Evolutionary conservation across 1,140 invertebrate species (phyloP).

Genomic region (Ruditapes philippinarum): DNA sequence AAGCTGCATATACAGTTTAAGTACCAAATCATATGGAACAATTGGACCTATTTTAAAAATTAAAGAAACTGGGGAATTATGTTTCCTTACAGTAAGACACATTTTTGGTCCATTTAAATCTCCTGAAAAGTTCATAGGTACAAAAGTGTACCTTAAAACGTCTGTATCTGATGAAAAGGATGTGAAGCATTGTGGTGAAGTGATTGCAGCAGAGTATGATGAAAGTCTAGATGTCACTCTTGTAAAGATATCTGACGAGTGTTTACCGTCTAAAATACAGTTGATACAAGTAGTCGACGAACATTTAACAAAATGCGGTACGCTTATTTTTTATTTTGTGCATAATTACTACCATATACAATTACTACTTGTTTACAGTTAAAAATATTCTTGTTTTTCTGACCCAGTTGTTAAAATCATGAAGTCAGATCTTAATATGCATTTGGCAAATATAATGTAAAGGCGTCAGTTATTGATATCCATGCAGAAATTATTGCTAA

Average conservation of each 20-base stretch:
- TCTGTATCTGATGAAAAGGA: background rate
- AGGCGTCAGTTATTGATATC: too few relatives aligned
- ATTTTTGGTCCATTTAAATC: background rate
- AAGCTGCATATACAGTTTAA: background rate
- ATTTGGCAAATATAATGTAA: too few relatives aligned
- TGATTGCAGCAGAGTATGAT: background rate
- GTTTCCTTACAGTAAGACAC: background rate
- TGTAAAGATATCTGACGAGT: background rate
- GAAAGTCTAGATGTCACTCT: constrained; percentile 9
- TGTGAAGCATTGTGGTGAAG: background rate
- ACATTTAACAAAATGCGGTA: background rate
- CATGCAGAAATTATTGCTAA: too few relatives aligned
- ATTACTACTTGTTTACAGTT: too few relatives aligned
- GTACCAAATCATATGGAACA: background rate
- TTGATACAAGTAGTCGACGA: background rate
- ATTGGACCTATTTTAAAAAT: background rate
- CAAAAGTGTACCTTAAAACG: background rate
- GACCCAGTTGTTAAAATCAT: too few relatives aligned
- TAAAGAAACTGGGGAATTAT: background rate
- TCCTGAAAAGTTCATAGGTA: background rate
- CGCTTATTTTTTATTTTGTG: too few relatives aligned
- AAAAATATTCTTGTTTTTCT: too few relatives aligned
- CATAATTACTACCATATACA: too few relatives aligned
- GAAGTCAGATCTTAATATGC: too few relatives aligned
- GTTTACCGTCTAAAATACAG: background rate